These are phyloP conservation scores for Acrobasis repandana DNA, from an alignment of 2,888 invertebrate species.

Conservation along the genomic window DNA sequence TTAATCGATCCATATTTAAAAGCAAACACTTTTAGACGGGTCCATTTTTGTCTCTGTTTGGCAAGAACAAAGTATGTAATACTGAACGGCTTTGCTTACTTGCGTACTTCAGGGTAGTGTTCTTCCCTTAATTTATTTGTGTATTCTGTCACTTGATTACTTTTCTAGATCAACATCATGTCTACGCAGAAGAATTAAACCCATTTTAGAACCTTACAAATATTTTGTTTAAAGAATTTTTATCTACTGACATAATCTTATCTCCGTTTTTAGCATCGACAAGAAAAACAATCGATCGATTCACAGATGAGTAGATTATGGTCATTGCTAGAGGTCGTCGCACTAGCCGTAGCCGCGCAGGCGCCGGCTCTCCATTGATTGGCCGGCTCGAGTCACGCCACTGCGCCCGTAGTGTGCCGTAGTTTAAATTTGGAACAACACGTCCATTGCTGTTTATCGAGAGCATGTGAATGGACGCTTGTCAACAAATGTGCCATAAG, in stretches of 20 bases:
- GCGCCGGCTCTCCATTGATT: constrained; percentile 62
- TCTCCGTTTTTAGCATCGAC: neutral
- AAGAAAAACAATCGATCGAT: constrained; percentile 17
- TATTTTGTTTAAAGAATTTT: too few relatives aligned
- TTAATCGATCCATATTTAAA: too few relatives aligned
- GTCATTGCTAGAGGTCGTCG: constrained; percentile 59
- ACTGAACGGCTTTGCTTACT: too few relatives aligned
- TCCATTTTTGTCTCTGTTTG: too few relatives aligned
- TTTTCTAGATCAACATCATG: neutral
- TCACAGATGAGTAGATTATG: constrained; percentile 17
- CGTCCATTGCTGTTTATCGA: constrained; percentile 39
- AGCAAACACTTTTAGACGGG: too few relatives aligned
- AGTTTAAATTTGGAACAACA: constrained; percentile 74
- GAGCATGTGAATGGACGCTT: constrained; percentile 43
- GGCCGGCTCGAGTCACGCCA: constrained; percentile 70
- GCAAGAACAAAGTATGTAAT: too few relatives aligned
- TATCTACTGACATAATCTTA: too few relatives aligned
- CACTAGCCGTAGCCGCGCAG: constrained; percentile 47
- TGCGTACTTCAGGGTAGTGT: neutral
- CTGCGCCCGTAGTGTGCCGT: constrained; percentile 60
- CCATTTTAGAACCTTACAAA: too few relatives aligned
- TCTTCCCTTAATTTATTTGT: neutral
- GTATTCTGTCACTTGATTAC: neutral
- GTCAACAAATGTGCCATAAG: constrained; percentile 34
- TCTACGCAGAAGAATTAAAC: neutral